A percentile compares a stretch with the other conserved stretches of the same genome.
Evolutionary conservation across 37 sponge, comb jelly and placozoan species (phyloP).

Genomic region (Dysidea cf. avara): DNA sequence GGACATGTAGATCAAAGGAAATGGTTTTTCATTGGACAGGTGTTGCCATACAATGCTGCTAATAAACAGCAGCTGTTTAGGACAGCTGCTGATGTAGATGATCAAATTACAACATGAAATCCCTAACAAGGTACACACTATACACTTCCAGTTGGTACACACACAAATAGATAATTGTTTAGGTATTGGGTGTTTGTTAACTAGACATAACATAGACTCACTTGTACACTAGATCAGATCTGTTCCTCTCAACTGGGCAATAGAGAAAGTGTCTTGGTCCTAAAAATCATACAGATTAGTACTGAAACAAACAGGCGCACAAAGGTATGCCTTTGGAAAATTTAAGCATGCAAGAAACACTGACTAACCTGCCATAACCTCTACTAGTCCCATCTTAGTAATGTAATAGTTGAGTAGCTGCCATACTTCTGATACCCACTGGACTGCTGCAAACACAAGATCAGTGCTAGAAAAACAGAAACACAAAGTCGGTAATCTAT

Average conservation of each 20-base stretch:
- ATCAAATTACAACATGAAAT: too few relatives aligned
- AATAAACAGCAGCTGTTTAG: not conserved
- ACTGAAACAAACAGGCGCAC: not conserved
- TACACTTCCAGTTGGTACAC: too few relatives aligned
- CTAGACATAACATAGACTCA: not conserved
- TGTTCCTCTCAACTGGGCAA: slow-evolving; percentile 30
- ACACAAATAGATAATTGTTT: too few relatives aligned
- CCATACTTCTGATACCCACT: slow-evolving; percentile 80
- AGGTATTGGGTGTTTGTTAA: too few relatives aligned
- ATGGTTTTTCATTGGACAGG: slow-evolving; percentile 1
- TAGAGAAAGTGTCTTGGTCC: slow-evolving; percentile 29
- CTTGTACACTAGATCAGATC: slow-evolving; percentile 9
- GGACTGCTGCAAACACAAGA: slow-evolving; percentile 28
- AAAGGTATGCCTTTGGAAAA: not conserved
- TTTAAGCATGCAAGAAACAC: not conserved
- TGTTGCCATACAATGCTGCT: not conserved
- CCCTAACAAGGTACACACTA: too few relatives aligned
- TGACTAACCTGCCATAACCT: slow-evolving; percentile 23
- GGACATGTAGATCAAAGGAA: not conserved
- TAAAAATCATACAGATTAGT: not conserved
- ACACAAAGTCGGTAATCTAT: too few relatives aligned
- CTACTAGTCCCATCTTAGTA: slow-evolving; percentile 27
- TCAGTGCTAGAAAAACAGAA: slow-evolving; percentile 6
- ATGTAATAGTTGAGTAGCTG: slow-evolving; percentile 67
- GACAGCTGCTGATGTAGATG: too few relatives aligned